Conservation (phyloP, 1,140 invertebrate species). For the Pararge aegeria region DNA sequence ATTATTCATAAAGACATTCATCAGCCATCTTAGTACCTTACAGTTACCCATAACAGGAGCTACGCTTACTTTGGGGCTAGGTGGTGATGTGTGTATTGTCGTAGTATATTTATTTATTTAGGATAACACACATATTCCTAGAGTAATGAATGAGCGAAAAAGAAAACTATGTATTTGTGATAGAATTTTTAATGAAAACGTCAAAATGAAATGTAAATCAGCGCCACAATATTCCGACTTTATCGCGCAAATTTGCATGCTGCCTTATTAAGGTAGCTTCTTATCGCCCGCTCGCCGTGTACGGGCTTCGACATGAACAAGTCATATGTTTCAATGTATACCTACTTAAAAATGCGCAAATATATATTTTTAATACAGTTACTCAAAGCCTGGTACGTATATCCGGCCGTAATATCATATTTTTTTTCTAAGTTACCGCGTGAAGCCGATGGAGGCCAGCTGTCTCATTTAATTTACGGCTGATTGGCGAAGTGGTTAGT, state of each 20-base stretch:
- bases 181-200: slow-evolving; percentile 31
- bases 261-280: slow-evolving; percentile 26
- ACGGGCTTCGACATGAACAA: slow-evolving; percentile 15
- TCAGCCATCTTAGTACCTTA: too few relatives aligned
- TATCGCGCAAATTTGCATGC: slow-evolving; percentile 29
- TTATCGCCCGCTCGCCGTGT: slow-evolving; percentile 24
- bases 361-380: background rate
- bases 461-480: too few relatives aligned
- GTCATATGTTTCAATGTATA: slow-evolving; percentile 1
- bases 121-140: too few relatives aligned
- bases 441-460: too few relatives aligned
- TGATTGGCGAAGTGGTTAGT: too few relatives aligned
- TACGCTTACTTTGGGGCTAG: too few relatives aligned
- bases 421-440: too few relatives aligned
- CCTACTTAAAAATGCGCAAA: background rate
- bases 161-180: slow-evolving; percentile 16
- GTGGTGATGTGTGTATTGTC: too few relatives aligned
- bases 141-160: slow-evolving; percentile 15
- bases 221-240: slow-evolving; percentile 26
- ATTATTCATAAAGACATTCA: too few relatives aligned
- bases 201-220: slow-evolving; percentile 30
- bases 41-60: too few relatives aligned
- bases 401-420: too few relatives aligned
- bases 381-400: background rate
- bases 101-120: too few relatives aligned